Base-by-base conservation (phyloP, 92 coral and sea anemone genomes). In the Epizoanthus rinbou region DNA sequence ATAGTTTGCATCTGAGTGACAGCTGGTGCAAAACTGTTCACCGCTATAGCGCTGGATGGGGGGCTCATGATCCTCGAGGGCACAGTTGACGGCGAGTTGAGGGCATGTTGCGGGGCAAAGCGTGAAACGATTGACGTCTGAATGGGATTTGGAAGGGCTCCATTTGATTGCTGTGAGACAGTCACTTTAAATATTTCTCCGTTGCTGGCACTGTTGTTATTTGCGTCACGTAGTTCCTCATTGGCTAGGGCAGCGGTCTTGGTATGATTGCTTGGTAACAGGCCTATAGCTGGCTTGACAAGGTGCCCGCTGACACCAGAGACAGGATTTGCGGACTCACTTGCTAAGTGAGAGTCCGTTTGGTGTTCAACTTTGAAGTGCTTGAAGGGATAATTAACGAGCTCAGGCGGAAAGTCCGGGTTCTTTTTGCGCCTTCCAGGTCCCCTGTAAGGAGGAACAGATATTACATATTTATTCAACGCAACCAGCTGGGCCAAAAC, bases 351-450 rank as follows among this genome's bases (percentile, higher is more conserved):
- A 64, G 74, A 83, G 45, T 91, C 87, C 14, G 85, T n/a, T 45
- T 71, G 83, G 56, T 71, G 81, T 35, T 93, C 94, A 9, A 84
- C 86, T 86, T 91, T 91, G 82, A 80, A 93, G 79, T 91, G 90
- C 66, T 91, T 93, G 78, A 93, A 93, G 9, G 95, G 98, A 45
- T 87, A 86, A 90, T 93, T 93, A 6, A 93, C 86, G 5, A 93
- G 91, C 76, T 93, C 98, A 10, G 98, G 95, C 5, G 98, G 98
- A 52, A 93, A 88, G 57, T 93, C 98, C 18, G 98, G 98, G 70
- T 93, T 93, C 85, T 93, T 93, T 72, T 92, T 91, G 16, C 98
- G 92, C 67, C 98, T 89, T 0, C 98, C 98, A 52, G 98, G 98
- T 15, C 98, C 98, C 85, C 98, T 93, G 76, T 52, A 70, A 52